Base-by-base conservation (phyloP, 2,113 vertebrate species). In the Dermatemys mawii region DNA sequence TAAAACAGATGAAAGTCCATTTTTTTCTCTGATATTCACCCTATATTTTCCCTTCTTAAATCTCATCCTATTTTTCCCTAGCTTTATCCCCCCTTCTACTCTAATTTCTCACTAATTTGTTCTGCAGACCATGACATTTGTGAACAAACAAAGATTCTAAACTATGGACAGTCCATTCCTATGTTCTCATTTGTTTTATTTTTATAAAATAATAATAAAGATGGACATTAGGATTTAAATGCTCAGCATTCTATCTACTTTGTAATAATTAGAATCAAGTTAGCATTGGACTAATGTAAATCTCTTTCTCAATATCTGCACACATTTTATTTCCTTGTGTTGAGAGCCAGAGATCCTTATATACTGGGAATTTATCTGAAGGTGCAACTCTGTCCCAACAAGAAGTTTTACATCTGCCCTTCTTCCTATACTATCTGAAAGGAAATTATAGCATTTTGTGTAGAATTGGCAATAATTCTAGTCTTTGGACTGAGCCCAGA, bases 341-440 rank as follows among this genome's bases (percentile, higher is more conserved):
- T 93, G 93, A 95, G 96, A 90, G 48, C 83, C 13, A 49, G 67
- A 96, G 96, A 94, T 93, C 93, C 96, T 57, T 85, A 81, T 84
- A 90, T 93, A 87, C 46, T 81, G 90, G 50, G 75, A 96, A 84
- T 95, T 96, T 90, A 90, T 51, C 85, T 91, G 70, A 51, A 0
- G 29, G 90, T 76, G 92, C 0, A 5, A 84, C 81, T 79, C 93
- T 81, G 26, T 84, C 88, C 87, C 76, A 93, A 87, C 73, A 82
- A 2, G 90, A 81, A 92, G 75, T 95, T 89, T 88, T 38, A 86
- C 4, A 29, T 73, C 53, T n/a, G 44, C 1, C 29, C 81, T 80
- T 76, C 57, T 88, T 88, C 51, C 75, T 93, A 81, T 76, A 88
- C 78, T 91, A 92, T 94, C 88, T 81, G n/a, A 94, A 80, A 87